Base-by-base conservation (phyloP, 2,888 invertebrate species). In the Pantelozetes paolii region DNA sequence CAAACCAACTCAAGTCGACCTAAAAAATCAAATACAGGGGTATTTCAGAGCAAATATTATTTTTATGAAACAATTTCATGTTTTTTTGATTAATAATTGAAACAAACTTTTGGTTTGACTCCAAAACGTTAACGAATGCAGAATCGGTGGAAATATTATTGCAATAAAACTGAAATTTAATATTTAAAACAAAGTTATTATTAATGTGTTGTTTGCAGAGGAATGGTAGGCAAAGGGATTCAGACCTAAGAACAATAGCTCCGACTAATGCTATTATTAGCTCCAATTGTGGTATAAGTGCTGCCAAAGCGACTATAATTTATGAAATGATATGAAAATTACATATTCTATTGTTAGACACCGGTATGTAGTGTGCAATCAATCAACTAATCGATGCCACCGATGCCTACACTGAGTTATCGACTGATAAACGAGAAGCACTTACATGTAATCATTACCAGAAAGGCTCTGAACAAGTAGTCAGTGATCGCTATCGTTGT, bases 181-280 rank as follows among this genome's bases (percentile, higher is more conserved):
- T n/a, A n/a, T n/a, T n/a, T n/a, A n/a, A 57, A 28, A 28, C 15
- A 28, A 2, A n/a, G 28, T 28, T 57, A 57, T 6, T 57, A 13
- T 57, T 28, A 48, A 48, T 48, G 18, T 13, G 6, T 36, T 36
- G 5, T 36, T 36, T 36, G 6, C 36, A 36, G 30, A 2, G 11
- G n/a, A 28, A 67, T 5, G 28, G 6, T 9, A 26, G 15, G 9
- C 6, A 67, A 67, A 15, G 5, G 15, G 6, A 36, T 15, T 13
- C 26, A 54, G 15, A 62, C 72, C 92, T 91, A 81, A 91, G 90
- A 82, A 91, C 91, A 75, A 93, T 89, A 5, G 93, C 91, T 1
- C 93, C 93, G 11, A 94, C 92, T 54, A 94, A 84, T 0, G 92
- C 91, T 77, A 94, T 94, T 64, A 93, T 91, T 13, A 90, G 87